Evolutionary conservation across 1,140 invertebrate species (phyloP).

Genomic region (Ceratitis capitata): DNA sequence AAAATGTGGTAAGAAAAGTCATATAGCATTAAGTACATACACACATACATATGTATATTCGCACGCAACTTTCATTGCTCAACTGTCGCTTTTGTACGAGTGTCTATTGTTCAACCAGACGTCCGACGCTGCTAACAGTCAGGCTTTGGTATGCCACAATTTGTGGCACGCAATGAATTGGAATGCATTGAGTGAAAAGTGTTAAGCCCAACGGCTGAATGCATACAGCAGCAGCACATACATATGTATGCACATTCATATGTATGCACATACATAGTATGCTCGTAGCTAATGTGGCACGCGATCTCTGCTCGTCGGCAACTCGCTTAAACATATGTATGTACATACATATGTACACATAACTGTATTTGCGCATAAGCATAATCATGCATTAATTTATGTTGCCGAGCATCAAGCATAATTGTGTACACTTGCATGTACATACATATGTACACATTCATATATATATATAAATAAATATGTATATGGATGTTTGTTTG

Average conservation of each 20-base stretch:
- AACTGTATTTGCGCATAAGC: too few species aligned
- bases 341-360: background rate
- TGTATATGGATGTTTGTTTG: background rate
- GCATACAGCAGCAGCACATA: background rate
- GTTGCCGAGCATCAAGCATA: too few species aligned
- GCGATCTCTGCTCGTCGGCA: background rate
- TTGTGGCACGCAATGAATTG: constrained; percentile 32
- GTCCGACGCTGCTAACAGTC: background rate
- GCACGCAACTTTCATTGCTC: background rate
- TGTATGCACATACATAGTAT: background rate
- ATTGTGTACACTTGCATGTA: background rate
- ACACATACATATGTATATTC: background rate
- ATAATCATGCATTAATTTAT: too few species aligned
- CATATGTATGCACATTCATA: background rate
- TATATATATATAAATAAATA: background rate
- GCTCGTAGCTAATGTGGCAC: constrained; percentile 21
- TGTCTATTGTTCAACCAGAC: background rate
- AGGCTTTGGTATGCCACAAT: constrained; percentile 3
- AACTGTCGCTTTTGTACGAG: background rate
- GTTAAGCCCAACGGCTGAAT: background rate
- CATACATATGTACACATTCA: constrained; percentile 23
- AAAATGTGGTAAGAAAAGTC: background rate
- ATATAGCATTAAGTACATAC: background rate
- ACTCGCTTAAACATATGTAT: background rate
- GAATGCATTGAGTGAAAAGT: constrained; percentile 32